Percentiles rank a stretch among this genome's conserved stretches.
Evolutionary conservation across 2,113 vertebrate genomes (phyloP).

Genomic region (Loxodonta africana): DNA sequence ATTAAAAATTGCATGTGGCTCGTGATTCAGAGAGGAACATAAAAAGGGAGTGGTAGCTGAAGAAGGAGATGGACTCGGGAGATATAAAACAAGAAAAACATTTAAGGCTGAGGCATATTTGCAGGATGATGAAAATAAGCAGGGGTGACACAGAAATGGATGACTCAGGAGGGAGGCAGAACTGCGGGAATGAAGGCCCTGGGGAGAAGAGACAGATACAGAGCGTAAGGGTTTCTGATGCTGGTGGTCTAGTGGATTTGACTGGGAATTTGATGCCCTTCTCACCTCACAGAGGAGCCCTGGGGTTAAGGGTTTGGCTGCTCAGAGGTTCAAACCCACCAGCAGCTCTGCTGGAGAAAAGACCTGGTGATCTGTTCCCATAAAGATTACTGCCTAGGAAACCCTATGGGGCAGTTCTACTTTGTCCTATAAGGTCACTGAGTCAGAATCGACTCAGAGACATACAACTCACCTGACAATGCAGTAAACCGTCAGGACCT

Average conservation of each 20-base stretch:
- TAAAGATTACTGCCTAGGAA: not conserved
- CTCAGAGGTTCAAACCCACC: too few species aligned
- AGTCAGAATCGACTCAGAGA: not conserved
- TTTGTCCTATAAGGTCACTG: not conserved
- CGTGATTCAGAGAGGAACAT: not conserved
- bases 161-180: not conserved
- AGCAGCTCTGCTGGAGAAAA: not conserved
- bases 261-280: not conserved
- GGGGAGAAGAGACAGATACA: not conserved
- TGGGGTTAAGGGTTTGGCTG: not conserved
- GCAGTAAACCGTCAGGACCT: not conserved
- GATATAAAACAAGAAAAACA: not conserved
- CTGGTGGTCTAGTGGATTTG: not conserved
- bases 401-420: not conserved
- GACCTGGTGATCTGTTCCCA: not conserved
- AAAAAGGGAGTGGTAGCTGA: not conserved
- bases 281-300: not conserved
- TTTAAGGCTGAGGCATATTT: not conserved
- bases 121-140: not conserved
- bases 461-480: not conserved
- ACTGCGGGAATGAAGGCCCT: not conserved
- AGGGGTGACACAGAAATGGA: not conserved
- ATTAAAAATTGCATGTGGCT: too few species aligned
- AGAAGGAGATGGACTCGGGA: not conserved
- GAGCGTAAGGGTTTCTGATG: not conserved